Percentiles rank a stretch among this genome's conserved stretches.
phyloP scores from a whole-genome alignment of 2,888 invertebrate species.

The Scaptodrosophila latifasciaeformis region DNA sequence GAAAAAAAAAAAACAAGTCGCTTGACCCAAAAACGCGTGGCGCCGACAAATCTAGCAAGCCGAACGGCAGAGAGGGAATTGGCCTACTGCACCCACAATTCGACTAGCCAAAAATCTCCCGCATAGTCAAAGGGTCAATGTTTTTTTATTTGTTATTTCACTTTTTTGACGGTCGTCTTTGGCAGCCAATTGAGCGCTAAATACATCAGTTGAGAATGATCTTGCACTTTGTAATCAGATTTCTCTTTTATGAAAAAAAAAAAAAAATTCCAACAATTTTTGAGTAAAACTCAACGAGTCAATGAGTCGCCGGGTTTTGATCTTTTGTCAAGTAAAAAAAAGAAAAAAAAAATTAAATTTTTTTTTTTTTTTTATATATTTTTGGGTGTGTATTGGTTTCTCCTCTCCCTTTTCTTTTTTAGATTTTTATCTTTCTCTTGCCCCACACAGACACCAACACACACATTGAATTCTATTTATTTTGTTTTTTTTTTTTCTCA shows the following conservation, averaged over 20 bases:
- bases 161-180: conserved; percentile 29
- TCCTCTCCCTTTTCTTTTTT: neutral
- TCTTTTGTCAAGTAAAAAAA: no score
- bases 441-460: conserved; percentile 20
- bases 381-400: neutral
- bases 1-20: conserved; percentile 41
- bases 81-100: conserved; percentile 5
- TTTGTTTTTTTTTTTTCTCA: conserved; percentile 17
- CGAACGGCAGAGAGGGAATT: no score
- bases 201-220: neutral
- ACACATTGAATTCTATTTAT: conserved; percentile 44
- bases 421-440: no score
- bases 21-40: conserved; percentile 59
- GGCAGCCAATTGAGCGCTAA: conserved; percentile 16
- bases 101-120: conserved; percentile 21
- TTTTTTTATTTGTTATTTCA: conserved; percentile 18
- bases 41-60: conserved; percentile 10
- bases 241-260: no score
- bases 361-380: no score
- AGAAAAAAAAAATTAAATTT: no score
- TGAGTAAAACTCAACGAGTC: no score
- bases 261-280: no score
- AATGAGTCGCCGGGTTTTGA: no score
- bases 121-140: conserved; percentile 47
- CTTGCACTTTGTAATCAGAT: no score